Evolutionary conservation across 1,140 invertebrate species (phyloP).

Genomic region (Pteromalus puparum): DNA sequence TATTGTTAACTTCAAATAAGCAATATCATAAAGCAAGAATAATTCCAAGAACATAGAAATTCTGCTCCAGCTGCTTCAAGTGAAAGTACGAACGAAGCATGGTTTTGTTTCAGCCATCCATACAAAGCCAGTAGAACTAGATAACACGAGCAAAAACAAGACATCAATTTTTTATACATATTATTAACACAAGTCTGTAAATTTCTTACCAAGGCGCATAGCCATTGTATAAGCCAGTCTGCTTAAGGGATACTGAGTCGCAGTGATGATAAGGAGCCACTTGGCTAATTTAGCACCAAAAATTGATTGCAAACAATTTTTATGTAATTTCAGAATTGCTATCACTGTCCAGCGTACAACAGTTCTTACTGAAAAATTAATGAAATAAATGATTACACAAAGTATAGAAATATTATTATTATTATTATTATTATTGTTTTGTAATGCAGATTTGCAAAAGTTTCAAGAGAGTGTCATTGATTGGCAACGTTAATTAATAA

Average conservation of each 20-base stretch:
- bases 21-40: constrained; percentile 89
- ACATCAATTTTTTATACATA: too few relatives aligned
- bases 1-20: constrained; percentile 73
- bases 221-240: constrained; percentile 98
- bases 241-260: constrained; percentile 97
- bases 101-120: constrained; percentile 88
- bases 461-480: too few relatives aligned
- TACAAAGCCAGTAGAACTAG: constrained; percentile 90
- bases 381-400: constrained; percentile 41
- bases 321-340: constrained; percentile 86
- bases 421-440: too few relatives aligned
- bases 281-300: constrained; percentile 88
- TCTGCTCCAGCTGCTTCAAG: constrained; percentile 93
- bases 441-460: too few relatives aligned
- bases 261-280: constrained; percentile 91
- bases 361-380: too few relatives aligned
- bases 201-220: too few relatives aligned
- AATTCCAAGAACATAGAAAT: constrained; percentile 90
- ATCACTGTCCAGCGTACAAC: constrained; percentile 45
- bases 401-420: constrained; percentile 51
- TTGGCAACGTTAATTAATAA: too few relatives aligned
- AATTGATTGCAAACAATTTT: constrained; percentile 81
- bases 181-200: too few relatives aligned
- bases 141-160: too few relatives aligned
- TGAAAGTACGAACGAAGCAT: constrained; percentile 86